These are phyloP conservation scores for Allacma fusca DNA, from an alignment of 2,888 invertebrate species.

Conservation along the genomic window DNA sequence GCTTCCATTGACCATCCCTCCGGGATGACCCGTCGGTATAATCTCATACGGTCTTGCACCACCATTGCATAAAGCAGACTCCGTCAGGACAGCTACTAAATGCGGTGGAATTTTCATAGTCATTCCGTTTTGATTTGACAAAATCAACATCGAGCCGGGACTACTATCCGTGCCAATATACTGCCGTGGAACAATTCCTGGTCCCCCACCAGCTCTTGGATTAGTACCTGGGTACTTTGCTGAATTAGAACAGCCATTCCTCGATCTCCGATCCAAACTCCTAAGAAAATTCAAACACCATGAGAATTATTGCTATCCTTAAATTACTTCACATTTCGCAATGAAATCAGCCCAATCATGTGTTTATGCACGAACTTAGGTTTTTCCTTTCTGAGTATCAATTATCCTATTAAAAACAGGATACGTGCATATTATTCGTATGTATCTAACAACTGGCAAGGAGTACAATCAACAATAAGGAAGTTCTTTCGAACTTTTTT, in stretches of 20 bases:
- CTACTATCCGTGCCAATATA: conserved; percentile 54
- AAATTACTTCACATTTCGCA: too few relatives aligned
- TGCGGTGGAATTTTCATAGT: conserved; percentile 62
- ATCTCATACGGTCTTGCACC: conserved; percentile 60
- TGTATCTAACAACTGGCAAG: too few relatives aligned
- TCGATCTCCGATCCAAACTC: conserved; percentile 59
- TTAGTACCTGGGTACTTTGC: conserved; percentile 58
- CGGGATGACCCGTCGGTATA: conserved; percentile 53
- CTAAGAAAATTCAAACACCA: conserved; percentile 35
- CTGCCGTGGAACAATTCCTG: conserved; percentile 35
- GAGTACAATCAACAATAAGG: too few relatives aligned
- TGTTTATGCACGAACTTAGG: too few relatives aligned
- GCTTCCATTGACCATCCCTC: conserved; percentile 47
- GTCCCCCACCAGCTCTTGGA: conserved; percentile 48
- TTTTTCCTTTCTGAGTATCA: too few relatives aligned
- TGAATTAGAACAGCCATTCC: conserved; percentile 45
- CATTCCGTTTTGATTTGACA: conserved; percentile 61
- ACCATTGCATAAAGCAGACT: conserved; percentile 60
- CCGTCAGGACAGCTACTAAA: conserved; percentile 60
- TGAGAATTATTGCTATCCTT: background rate
- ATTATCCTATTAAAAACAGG: too few relatives aligned
- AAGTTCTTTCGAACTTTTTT: too few relatives aligned
- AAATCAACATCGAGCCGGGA: conserved; percentile 58
- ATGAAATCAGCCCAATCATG: too few relatives aligned
- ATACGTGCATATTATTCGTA: too few relatives aligned